Evolutionary conservation across 1,140 invertebrate species (phyloP), one percentile per base, ranked within the genome.

Genomic region (Littorina saxatilis): DNA sequence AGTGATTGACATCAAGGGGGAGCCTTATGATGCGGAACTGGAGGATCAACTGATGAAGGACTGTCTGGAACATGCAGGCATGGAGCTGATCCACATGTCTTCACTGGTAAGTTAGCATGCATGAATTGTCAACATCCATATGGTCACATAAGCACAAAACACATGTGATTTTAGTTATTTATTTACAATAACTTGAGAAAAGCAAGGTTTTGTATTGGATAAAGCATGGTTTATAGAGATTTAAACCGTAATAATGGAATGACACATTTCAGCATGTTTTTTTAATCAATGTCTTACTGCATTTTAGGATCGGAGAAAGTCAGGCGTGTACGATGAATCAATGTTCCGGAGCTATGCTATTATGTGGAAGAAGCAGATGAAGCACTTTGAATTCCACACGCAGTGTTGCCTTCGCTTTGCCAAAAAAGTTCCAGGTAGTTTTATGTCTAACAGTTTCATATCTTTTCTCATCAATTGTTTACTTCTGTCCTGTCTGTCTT

Each of bases 361-460:
- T 9, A 75, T 79, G 43, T 89, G 87, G 87, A 81, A 86, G 37
- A 47, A 58, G 23, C 83, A 85, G 80, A 88, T 89, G 88, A 74
- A 80, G 20, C 83, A 87, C 58, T 86, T 88, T 76, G 61, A 84
- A 23, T 81, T 83, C 43, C 73, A 84, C 79, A 80, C 87, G 20
- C 80, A 85, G 63, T 82, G 80, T 70, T 74, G 82, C 35, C 81
- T 89, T 13, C 82, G 80, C 29, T 89, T 88, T 83, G 81, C 86
- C 13, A 88, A 86, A 73, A 87, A 83, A 75, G 61, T 87, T 29
- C 86, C 86, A 82, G 86, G 88, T 89, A 61, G 5, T 27, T 7
- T 68, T 15, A 74, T 20, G n/a, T n/a, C n/a, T n/a, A n/a, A n/a
- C n/a, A n/a, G n/a, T n/a, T n/a, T n/a, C n/a, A n/a, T 58, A 37